Evolutionary conservation across 2,113 vertebrate genomes (phyloP).

Genomic region (Anarrhichthys ocellatus): DNA sequence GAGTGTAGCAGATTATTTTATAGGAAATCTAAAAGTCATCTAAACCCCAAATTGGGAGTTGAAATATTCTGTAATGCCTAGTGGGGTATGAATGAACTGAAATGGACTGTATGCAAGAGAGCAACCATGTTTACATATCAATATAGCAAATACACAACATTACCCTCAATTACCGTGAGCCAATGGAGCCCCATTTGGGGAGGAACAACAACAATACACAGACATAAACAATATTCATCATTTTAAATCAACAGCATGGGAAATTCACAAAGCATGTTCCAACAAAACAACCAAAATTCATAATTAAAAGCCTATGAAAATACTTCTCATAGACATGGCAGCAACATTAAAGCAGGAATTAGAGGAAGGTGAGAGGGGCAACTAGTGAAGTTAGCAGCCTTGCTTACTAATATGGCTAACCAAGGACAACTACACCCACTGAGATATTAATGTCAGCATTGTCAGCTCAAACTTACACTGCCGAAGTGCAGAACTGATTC

Average conservation of each 20-base stretch:
- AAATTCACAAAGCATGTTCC: background rate
- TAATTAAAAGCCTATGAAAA: background rate
- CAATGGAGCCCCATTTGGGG: background rate
- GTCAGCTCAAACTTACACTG: background rate
- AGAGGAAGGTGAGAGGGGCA: background rate
- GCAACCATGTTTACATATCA: background rate
- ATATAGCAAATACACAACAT: background rate
- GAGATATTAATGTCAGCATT: too few species aligned
- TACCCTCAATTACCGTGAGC: background rate
- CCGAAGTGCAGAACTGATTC: background rate
- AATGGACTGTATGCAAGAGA: background rate
- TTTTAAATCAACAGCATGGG: constrained; percentile 1
- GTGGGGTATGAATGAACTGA: background rate
- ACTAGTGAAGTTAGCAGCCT: background rate
- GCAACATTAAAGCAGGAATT: background rate
- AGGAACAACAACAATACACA: background rate
- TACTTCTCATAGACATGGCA: background rate
- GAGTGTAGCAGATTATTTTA: background rate
- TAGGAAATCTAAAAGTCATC: background rate
- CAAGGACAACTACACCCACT: too few species aligned
- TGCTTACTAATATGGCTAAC: too few species aligned
- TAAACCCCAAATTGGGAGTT: background rate
- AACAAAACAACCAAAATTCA: background rate
- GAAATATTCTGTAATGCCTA: background rate
- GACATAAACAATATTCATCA: background rate